Conservation (phyloP, 2,797 vertebrate species). For the Pseudochaenichthys georgianus region DNA sequence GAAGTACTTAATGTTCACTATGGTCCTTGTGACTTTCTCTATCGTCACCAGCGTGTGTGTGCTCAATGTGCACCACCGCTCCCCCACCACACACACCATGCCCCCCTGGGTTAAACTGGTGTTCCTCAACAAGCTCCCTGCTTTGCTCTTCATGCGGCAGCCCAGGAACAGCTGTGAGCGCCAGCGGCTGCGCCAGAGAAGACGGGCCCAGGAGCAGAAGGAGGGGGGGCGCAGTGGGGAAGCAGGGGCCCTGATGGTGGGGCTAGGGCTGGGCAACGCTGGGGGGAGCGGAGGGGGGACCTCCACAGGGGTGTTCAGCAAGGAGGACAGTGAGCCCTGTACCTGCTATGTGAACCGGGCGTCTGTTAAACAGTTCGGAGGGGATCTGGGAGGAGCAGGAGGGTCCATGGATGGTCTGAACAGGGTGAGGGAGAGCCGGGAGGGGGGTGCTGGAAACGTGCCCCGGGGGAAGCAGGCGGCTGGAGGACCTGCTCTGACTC, state of each 20-base stretch:
- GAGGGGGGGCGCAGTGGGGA: constrained; percentile 78
- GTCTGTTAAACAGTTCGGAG: constrained; percentile 87
- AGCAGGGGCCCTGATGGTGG: constrained; percentile 79
- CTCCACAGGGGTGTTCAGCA: constrained; percentile 73
- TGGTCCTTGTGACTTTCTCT: constrained; percentile 98
- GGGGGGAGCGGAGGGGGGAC: constrained; percentile 63
- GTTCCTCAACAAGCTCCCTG: constrained; percentile 93
- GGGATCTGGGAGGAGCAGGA: constrained; percentile 71
- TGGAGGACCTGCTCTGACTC: constrained; percentile 85
- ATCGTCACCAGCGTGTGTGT: constrained; percentile 97
- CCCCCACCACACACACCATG: constrained; percentile 97
- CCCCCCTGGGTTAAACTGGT: constrained; percentile 94
- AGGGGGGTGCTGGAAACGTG: constrained; percentile 70
- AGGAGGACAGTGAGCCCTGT: constrained; percentile 86
- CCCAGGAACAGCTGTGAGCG: constrained; percentile 92
- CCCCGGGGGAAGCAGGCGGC: constrained; percentile 76
- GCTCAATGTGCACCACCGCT: constrained; percentile 96
- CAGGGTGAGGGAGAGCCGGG: constrained; percentile 81
- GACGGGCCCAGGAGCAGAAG: constrained; percentile 86
- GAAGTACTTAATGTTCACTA: constrained; percentile 98
- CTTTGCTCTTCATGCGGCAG: constrained; percentile 95
- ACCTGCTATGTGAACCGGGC: constrained; percentile 92
- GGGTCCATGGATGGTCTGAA: constrained; percentile 86
- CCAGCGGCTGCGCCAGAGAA: constrained; percentile 89
- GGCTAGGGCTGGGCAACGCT: constrained; percentile 71